Evolutionary conservation across 2,113 vertebrate species (phyloP).

Genomic region (Anser cygnoides): DNA sequence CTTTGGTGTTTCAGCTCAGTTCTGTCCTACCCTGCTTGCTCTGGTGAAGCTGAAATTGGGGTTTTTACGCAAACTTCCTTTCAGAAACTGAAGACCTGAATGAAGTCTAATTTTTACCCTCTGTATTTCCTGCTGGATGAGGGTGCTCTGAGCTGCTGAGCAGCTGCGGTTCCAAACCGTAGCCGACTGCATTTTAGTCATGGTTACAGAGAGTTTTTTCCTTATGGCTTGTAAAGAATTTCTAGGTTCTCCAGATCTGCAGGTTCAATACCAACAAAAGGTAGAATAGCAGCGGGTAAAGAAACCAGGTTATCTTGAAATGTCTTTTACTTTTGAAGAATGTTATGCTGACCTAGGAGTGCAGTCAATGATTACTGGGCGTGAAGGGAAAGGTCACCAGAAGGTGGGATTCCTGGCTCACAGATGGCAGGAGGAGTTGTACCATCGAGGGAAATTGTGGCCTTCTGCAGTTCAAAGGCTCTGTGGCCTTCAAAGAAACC

Average conservation of each 20-base stretch:
- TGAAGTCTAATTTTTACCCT: neutral
- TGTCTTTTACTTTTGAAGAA: neutral
- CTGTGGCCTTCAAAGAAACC: neutral
- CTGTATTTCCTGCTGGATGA: neutral
- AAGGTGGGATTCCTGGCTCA: neutral
- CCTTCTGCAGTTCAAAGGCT: neutral
- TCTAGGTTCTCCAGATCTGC: neutral
- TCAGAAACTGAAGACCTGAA: neutral
- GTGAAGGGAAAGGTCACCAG: neutral
- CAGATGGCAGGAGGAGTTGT: neutral
- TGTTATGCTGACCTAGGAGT: neutral
- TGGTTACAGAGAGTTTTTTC: neutral
- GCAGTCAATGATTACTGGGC: neutral
- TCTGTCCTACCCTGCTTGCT: neutral
- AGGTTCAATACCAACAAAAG: neutral
- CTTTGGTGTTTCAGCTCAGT: neutral
- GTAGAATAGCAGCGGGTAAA: neutral
- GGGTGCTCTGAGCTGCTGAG: neutral
- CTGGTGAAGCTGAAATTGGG: neutral
- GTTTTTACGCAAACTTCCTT: neutral
- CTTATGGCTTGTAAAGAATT: neutral
- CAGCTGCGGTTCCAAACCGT: neutral
- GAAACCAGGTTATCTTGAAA: neutral
- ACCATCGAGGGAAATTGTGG: neutral
- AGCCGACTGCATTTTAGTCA: neutral